Evolutionary conservation across 2,888 invertebrate genomes (phyloP), one percentile per base, ranked within the genome.

Genomic region (Scrobipalpa costella): DNA sequence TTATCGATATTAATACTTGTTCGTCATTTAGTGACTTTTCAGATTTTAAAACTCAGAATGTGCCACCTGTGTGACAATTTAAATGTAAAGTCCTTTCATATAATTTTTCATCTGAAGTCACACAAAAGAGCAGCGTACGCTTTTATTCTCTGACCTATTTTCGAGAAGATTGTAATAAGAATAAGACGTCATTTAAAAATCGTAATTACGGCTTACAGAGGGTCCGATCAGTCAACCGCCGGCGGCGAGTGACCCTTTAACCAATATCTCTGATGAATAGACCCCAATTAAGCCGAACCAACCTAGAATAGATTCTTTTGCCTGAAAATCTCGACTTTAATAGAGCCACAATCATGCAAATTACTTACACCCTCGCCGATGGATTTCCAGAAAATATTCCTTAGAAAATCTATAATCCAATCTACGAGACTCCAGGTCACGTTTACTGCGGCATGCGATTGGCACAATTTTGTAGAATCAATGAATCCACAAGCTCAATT

Each of bases 181-280:
- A 44, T 19, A 59, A 40, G 27, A 27, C 13, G n/a, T 40, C 44
- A n/a, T 58, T 40, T 52, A 52, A 44, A 59, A 59, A 44, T 44
- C 44, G 27, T 59, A 44, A 59, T 59, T 59, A 44, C 59, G 7
- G 19, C 1, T 21, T 21, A 59, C 59, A 59, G 59, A 59, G 27
- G 27, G 59, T 21, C 33, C 44, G 40, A 59, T 59, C 59, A 59
- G 40, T 40, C 40, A 57, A 49, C 21, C 15, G 27, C 59, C 59
- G 40, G n/a, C 44, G 59, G 21, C 59, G 44, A 44, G 21, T 59
- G 59, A 59, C 59, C 59, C 40, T 27, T 59, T 44, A 13, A 55
- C 79, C 83, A 85, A 86, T 85, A 84, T 81, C 78, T 79, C 80
- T 78, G 74, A 72, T 87, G 83, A 88, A 87, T 84, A 75, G 82